Base-by-base conservation (phyloP, 2,113 vertebrate species). In the Ranitomeya variabilis region DNA sequence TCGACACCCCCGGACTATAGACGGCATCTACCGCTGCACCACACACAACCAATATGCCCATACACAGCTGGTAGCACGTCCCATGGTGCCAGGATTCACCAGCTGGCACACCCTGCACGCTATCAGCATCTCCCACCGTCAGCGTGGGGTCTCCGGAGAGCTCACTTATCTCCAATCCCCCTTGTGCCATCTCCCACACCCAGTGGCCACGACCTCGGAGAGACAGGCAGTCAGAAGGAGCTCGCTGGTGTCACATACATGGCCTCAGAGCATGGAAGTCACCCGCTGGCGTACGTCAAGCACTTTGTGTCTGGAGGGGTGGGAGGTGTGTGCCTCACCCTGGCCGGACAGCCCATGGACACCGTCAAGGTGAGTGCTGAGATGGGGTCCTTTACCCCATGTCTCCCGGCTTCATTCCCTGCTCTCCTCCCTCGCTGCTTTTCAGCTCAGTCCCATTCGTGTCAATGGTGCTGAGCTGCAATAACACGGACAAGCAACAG, bases 331-430 rank as follows among this genome's bases (percentile, higher is more conserved):
- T 95, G 94, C 78, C 93, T 96, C 74, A 91, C 95, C 71, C 90
- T 96, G 71, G 93, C 92, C 0, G 95, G 95, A 91, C 95, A 96
- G 89, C 95, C 95, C 7, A 93, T 96, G 74, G 95, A 96, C 90
- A 96, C 95, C 66, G 94, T 96, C 88, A 96, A 95, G 94, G 95
- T 95, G 89, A 93, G 55, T 76, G 52, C 45, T 52, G 10, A 15
- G 69, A 31, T 71, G n/a, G 12, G 2, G 0, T 5, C 37, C 5
- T 45, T 45, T 45, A 45, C 37, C 37, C 37, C 37, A 45, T 45
- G 37, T 45, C 37, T 4, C 37, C 37, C 37, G 37, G 37, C 37
- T 45, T 45, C 37, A 5, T 45, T 45, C 37, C 37, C 37, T 45
- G 37, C 37, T 45, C 37, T 45, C 37, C 37, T 45, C 37, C 37